Conservation (phyloP, 2,113 vertebrate genomes). For the Chlorodrepanis virens region DNA sequence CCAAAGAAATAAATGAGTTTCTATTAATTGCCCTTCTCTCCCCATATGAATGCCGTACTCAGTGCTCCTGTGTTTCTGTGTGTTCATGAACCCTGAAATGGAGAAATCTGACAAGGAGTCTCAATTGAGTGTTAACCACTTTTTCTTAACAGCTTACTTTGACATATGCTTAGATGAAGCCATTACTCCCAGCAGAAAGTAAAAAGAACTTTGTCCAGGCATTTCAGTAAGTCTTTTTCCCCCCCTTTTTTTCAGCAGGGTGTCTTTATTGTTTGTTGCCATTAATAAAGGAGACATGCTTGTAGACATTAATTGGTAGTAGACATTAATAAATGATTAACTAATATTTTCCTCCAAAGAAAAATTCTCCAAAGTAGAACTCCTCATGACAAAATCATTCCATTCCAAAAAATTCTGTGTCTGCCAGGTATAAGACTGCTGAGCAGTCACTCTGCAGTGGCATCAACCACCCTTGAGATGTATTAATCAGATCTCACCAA, state of each 20-base stretch:
- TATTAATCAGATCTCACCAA: not conserved
- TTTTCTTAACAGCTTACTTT: not conserved
- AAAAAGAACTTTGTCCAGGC: not conserved
- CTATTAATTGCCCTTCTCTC: not conserved
- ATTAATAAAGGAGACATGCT: not conserved
- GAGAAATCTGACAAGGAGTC: not conserved
- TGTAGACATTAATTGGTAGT: not conserved
- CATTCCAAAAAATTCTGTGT: not conserved
- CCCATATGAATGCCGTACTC: not conserved
- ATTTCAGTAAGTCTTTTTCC: not conserved
- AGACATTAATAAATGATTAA: not conserved
- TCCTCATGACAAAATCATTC: not conserved
- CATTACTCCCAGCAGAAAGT: not conserved
- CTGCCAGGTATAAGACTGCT: not conserved
- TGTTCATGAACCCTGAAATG: not conserved
- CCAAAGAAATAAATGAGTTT: not conserved
- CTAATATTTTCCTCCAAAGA: not conserved
- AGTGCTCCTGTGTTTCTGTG: not conserved
- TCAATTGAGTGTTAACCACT: not conserved
- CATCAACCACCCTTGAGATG: not conserved
- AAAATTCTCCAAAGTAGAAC: not conserved
- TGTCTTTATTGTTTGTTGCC: not conserved
- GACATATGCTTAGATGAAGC: not conserved
- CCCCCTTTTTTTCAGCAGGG: not conserved
- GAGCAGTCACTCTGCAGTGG: not conserved